Base-by-base conservation (phyloP, 2,797 vertebrate genomes). In the Nannoperca obscura region DNA sequence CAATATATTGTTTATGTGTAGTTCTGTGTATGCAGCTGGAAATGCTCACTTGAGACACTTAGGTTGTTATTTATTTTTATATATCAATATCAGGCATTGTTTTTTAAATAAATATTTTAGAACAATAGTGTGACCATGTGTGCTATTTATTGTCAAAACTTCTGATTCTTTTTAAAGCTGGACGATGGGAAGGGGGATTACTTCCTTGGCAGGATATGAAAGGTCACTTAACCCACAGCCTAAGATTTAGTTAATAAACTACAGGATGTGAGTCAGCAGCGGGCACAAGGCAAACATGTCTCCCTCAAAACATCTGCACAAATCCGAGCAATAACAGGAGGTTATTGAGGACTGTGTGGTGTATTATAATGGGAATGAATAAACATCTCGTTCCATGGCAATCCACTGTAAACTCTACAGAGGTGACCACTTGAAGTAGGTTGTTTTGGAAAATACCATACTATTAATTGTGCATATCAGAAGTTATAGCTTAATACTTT, bases 1-100 rank as follows among this genome's bases (percentile, higher is more conserved):
- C 76, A 72, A 20, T 74, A 3, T 60, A 47, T 69, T 74, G 17
- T 80, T 66, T 44, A 27, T 71, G 46, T 74, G 32, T 80, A 58
- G 61, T 66, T 84, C 61, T 90, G 76, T 83, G 22, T 63, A 60
- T 59, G 62, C 73, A 86, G 71, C 81, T 86, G 74, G 81, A 76
- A 61, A 85, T 68, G 12, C 36, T 38, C 30, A 71, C 36, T 58
- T 1, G 34, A 75, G 34, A 60, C 17, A 49, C 9, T 62, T 7
- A 62, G 36, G 70, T 55, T 22, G 49, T 75, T 92, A 92, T 92
- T 92, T 93, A 90, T 94, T 92, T 93, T 87, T 84, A 53, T 88
- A 84, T 55, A 0, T 74, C 71, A 49, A 30, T 72, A 17, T 81
- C 22, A 57, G 7, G 75, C 32, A 1, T 32, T 80, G 64, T 71